Evolutionary conservation across 2,888 invertebrate genomes (phyloP).

Genomic region (Rhaphigaster nebulosa): DNA sequence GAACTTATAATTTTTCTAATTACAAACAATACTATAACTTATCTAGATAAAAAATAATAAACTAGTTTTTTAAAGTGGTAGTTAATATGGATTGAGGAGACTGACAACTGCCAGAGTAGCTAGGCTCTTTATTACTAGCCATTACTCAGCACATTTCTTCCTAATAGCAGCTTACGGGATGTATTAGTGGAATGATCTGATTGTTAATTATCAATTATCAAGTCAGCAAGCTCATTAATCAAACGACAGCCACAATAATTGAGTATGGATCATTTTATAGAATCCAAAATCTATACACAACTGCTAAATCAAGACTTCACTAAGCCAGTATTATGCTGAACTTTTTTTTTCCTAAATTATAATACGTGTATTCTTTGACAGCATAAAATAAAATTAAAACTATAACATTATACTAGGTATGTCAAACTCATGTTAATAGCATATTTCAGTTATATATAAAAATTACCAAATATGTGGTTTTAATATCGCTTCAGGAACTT

Average conservation of each 20-base stretch:
- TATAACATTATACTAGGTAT: too few relatives aligned
- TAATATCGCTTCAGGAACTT: too few relatives aligned
- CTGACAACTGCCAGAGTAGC: background rate
- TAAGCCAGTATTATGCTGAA: background rate
- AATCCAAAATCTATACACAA: background rate
- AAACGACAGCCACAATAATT: background rate
- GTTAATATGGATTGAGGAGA: background rate
- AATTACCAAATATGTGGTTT: too few relatives aligned
- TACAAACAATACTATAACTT: too few relatives aligned
- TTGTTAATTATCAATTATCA: slow-evolving; percentile 28
- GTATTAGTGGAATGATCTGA: slow-evolving; percentile 4
- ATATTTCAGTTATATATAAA: too few relatives aligned
- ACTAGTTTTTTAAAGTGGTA: background rate
- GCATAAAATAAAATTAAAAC: too few relatives aligned
- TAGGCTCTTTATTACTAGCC: background rate
- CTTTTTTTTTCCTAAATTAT: too few relatives aligned
- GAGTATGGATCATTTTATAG: background rate
- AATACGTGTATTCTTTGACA: too few relatives aligned
- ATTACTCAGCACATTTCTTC: background rate
- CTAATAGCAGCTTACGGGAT: background rate
- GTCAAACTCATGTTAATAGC: too few relatives aligned
- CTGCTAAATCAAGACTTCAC: background rate
- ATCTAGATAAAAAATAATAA: too few relatives aligned
- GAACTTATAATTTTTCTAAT: too few relatives aligned
- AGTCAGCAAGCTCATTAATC: background rate